These are phyloP conservation scores for Cossypha niveicapilla DNA, from an alignment of 2,797 vertebrate genomes.

Conservation along the genomic window DNA sequence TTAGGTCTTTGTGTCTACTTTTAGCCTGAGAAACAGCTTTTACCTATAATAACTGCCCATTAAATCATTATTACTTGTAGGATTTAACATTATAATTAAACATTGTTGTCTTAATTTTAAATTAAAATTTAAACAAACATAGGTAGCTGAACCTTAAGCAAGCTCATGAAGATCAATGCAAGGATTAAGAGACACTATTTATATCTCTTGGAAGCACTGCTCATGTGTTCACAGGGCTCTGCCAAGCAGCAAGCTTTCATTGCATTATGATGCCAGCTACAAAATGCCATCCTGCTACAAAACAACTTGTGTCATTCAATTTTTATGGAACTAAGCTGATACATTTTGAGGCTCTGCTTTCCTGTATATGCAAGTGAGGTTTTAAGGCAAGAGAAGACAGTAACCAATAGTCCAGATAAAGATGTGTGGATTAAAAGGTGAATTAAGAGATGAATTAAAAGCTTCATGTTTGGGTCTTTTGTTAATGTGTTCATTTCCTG, in stretches of 20 bases:
- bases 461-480: not conserved
- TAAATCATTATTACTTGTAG: not conserved
- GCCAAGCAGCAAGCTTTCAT: slow-evolving; percentile 49
- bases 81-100: not conserved
- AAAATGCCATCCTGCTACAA: slow-evolving; percentile 30
- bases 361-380: not conserved
- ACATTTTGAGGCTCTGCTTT: not conserved
- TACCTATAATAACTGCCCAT: not conserved
- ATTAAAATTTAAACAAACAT: not conserved
- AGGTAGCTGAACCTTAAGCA: slow-evolving; percentile 33
- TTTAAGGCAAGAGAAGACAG: not conserved
- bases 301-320: slow-evolving; percentile 17
- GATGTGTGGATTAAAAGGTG: not conserved
- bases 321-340: not conserved
- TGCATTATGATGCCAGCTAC: slow-evolving; percentile 36
- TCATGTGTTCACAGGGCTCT: slow-evolving; percentile 39
- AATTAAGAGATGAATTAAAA: not conserved
- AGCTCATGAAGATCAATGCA: slow-evolving; percentile 46
- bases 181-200: slow-evolving; percentile 58
- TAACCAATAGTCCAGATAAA: not conserved
- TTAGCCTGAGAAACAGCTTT: not conserved
- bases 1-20: not conserved
- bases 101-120: not conserved
- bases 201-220: slow-evolving; percentile 45
- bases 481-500: not conserved